Evolutionary conservation across 2,888 invertebrate species (phyloP).

Genomic region (Tipula helvola): DNA sequence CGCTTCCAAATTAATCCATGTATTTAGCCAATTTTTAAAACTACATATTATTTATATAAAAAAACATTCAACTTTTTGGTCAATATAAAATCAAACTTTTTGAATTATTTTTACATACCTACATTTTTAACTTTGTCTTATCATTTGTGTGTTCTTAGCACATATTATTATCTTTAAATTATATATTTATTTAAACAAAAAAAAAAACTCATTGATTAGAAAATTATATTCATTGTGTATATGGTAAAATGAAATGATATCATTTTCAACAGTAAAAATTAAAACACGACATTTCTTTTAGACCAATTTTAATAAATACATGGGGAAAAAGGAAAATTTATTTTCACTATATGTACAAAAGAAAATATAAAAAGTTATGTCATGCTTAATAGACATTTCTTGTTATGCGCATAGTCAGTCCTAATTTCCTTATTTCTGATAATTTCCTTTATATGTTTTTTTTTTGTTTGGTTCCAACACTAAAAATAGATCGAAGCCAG

Average conservation of each 20-base stretch:
- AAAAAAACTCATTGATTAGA: not conserved
- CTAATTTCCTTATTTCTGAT: not conserved
- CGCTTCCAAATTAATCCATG: not conserved
- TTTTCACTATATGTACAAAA: not conserved
- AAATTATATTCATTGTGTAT: not conserved
- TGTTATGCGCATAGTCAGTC: not conserved
- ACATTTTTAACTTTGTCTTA: not conserved
- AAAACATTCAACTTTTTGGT: not conserved
- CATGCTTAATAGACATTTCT: not conserved
- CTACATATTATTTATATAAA: not conserved
- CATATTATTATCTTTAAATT: not conserved
- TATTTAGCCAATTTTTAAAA: not conserved
- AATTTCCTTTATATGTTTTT: not conserved
- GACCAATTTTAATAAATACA: not conserved
- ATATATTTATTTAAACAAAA: not conserved
- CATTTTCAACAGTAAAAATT: not conserved
- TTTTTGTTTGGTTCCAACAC: not conserved
- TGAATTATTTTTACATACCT: not conserved
- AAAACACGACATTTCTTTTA: not conserved
- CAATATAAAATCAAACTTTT: not conserved
- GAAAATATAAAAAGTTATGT: not conserved
- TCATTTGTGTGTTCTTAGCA: not conserved
- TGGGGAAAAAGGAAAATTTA: not conserved
- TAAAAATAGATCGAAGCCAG: not conserved
- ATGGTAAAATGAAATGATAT: not conserved